These are phyloP conservation scores for Penaeus vannamei DNA, from an alignment of 1,140 invertebrate genomes.

Conservation along the genomic window DNA sequence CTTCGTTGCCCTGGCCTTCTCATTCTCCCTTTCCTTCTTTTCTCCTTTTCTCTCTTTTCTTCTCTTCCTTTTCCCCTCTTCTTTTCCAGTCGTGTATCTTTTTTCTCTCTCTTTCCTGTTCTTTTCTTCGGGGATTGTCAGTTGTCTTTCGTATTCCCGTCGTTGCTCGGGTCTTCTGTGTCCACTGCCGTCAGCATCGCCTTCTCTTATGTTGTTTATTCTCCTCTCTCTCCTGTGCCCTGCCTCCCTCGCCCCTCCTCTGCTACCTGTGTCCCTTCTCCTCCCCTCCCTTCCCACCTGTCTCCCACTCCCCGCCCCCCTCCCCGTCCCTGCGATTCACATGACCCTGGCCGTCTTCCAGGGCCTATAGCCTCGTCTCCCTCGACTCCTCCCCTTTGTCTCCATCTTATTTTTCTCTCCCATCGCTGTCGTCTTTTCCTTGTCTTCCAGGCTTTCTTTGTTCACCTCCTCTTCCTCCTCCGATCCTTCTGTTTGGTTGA, in stretches of 20 bases:
- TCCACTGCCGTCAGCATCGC: not conserved
- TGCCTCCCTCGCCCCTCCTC: not conserved
- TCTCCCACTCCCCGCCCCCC: not conserved
- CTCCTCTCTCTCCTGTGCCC: not conserved
- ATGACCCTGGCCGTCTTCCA: not conserved
- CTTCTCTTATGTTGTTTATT: not conserved
- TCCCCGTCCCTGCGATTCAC: not conserved
- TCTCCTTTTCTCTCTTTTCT: too few species aligned
- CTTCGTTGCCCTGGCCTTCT: too few species aligned
- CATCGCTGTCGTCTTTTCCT: not conserved
- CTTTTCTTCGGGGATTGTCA: too few species aligned
- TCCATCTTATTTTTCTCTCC: not conserved
- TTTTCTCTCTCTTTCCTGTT: not conserved
- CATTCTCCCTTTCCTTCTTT: too few species aligned
- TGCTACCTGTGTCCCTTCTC: not conserved
- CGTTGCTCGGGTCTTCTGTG: not conserved
- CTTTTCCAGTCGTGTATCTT: too few species aligned
- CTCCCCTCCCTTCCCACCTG: not conserved
- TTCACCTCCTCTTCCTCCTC: not conserved
- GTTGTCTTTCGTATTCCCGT: not conserved
- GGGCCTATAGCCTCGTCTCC: not conserved
- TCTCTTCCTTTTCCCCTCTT: too few species aligned
- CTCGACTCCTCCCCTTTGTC: not conserved
- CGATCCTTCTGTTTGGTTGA: not conserved
- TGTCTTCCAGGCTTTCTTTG: not conserved